phyloP scores from a whole-genome alignment of 2,113 vertebrate species.

The Spea multiplicata region DNA sequence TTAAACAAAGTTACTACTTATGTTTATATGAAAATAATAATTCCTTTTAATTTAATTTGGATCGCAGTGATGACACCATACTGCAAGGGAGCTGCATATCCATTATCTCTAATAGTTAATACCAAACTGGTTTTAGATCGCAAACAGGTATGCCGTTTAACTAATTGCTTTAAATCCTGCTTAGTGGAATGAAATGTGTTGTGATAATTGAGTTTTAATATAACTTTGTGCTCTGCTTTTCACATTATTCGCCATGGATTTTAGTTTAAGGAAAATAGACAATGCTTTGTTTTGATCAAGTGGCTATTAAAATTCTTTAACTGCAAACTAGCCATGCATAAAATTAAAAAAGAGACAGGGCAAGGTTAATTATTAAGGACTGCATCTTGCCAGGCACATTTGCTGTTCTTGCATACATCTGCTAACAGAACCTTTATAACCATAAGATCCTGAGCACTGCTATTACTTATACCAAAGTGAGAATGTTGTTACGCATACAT shows the following conservation, averaged over 20 bases:
- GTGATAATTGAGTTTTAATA: slow-evolving; percentile 16
- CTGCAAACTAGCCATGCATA: slow-evolving; percentile 34
- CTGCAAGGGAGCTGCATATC: slow-evolving; percentile 1
- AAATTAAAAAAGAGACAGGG: slow-evolving; percentile 32
- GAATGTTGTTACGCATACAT: neutral
- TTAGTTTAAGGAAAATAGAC: slow-evolving; percentile 1
- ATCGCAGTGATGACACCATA: neutral
- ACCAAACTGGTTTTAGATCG: neutral
- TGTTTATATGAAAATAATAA: no score
- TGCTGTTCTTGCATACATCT: neutral
- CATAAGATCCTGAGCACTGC: neutral
- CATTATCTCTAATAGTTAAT: neutral
- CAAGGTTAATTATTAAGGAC: slow-evolving; percentile 25
- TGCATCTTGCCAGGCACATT: slow-evolving; percentile 4
- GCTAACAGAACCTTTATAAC: neutral
- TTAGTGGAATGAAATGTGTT: neutral
- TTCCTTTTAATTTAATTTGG: no score
- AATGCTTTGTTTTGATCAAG: slow-evolving; percentile 24
- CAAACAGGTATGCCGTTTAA: neutral
- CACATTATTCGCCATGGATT: slow-evolving; percentile 14
- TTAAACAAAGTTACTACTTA: no score
- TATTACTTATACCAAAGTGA: neutral
- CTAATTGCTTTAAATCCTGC: neutral
- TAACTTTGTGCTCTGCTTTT: slow-evolving; percentile 12
- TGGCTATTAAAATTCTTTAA: slow-evolving; percentile 17